Base-by-base conservation (phyloP, 2,888 invertebrate genomes). In the Ormyrus pomaceus region DNA sequence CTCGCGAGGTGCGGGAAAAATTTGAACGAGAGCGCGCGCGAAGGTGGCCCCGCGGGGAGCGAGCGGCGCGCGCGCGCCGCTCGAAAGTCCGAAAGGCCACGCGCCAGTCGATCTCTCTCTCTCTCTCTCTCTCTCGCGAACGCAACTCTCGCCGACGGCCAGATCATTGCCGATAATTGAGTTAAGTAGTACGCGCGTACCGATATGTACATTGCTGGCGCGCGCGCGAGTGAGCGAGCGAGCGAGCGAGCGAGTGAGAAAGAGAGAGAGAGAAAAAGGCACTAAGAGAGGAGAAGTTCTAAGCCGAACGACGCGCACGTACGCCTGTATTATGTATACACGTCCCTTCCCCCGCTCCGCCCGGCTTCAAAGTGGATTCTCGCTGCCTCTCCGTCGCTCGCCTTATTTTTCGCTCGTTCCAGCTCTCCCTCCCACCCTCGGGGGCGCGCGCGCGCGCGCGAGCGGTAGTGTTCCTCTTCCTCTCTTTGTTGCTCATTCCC, bases 131-230 rank as follows among this genome's bases (percentile, higher is more conserved):
- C 59, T 59, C 59, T 59, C 19, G 59, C 45, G 55, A 59, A n/a
- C 50, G 68, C 70, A 62, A 77, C 75, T 66, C 75, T 61, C 75
- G 68, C 61, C 72, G 19, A 19, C 19, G 78, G 78, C 61, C 76
- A 77, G 74, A 81, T 81, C 81, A 78, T 77, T 78, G 69, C 76
- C 72, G 81, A 82, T 82, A 82, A 79, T 79, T 82, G 68, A 82
- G 76, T 76, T 82, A 82, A 82, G 81, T 82, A 79, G 81, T 82
- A 82, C 81, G 76, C 76, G 77, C 74, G 68, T 56, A 66, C 71
- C 59, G 74, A 73, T 68, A 69, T 13, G 66, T 58, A 13, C 13
- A 55, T 59, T 13, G 64, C 53, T 11, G 55, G 59, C 46, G 3
- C 51, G 50, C 11, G n/a, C 48, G 48, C 19, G 19, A 19, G 19